Evolutionary conservation across 1,140 invertebrate genomes (phyloP).

Genomic region (Drosophila chauvacae): DNA sequence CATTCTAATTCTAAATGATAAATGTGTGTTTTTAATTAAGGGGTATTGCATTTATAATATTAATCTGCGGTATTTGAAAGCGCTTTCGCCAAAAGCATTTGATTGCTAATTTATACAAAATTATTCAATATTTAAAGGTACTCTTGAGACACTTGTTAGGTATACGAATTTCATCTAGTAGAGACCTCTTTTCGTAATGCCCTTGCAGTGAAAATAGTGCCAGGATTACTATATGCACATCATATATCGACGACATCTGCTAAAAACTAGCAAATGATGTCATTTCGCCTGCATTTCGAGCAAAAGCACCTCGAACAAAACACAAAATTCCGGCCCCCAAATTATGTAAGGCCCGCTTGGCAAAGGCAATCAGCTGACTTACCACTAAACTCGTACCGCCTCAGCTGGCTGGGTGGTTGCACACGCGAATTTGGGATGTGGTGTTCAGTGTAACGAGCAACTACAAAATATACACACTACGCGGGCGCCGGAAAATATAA

Average conservation of each 20-base stretch:
- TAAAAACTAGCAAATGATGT: slow-evolving; percentile 58
- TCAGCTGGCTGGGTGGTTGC: slow-evolving; percentile 4
- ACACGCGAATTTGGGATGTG: slow-evolving; percentile 45
- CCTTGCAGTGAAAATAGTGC: slow-evolving; percentile 1
- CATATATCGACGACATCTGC: neutral
- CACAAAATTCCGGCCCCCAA: slow-evolving; percentile 37
- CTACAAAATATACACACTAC: slow-evolving; percentile 55
- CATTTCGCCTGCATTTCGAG: slow-evolving; percentile 50
- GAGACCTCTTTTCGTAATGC: slow-evolving; percentile 6
- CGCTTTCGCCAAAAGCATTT: too few species aligned
- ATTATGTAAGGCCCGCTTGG: slow-evolving; percentile 59
- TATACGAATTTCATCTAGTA: neutral
- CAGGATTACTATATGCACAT: neutral
- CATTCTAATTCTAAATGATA: slow-evolving; percentile 45
- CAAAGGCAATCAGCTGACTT: slow-evolving; percentile 12
- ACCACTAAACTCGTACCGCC: slow-evolving; percentile 41
- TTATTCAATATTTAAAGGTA: neutral
- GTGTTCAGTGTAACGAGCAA: slow-evolving; percentile 5
- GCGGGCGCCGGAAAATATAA: slow-evolving; percentile 29
- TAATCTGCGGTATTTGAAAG: neutral
- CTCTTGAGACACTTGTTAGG: neutral
- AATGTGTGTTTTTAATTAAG: neutral
- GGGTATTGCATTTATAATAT: neutral
- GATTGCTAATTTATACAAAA: neutral
- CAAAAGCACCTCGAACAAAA: slow-evolving; percentile 12